Conservation (phyloP, 2,113 vertebrate species). For the Hoplias malabaricus region DNA sequence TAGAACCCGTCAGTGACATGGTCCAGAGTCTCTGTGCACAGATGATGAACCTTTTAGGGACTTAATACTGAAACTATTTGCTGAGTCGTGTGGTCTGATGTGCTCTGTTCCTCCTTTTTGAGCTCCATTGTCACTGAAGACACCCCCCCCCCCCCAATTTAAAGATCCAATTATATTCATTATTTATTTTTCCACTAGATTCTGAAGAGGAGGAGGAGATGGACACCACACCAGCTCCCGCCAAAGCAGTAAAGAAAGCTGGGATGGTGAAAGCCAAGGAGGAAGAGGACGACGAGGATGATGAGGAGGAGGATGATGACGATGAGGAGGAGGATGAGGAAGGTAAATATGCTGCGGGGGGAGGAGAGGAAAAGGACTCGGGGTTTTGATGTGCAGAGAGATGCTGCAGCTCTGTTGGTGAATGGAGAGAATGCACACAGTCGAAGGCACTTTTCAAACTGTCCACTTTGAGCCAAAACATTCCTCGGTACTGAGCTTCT, state of each 20-base stretch:
- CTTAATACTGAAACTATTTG: conserved; percentile 85
- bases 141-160: no score
- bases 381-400: no score
- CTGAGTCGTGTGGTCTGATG: conserved; percentile 76
- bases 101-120: background rate
- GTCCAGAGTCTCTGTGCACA: conserved; percentile 11
- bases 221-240: conserved; percentile 78
- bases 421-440: no score
- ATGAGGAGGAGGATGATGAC: conserved; percentile 72
- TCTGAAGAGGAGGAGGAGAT: conserved; percentile 90
- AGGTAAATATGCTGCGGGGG: no score
- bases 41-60: conserved; percentile 82
- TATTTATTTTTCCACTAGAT: conserved; percentile 68
- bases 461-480: no score
- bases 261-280: conserved; percentile 82
- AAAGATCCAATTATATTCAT: no score
- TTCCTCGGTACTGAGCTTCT: no score
- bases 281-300: conserved; percentile 78
- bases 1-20: background rate
- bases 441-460: no score
- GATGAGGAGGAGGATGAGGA: conserved; percentile 83
- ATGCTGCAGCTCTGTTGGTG: no score
- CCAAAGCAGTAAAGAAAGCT: conserved; percentile 79
- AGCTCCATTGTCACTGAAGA: background rate
- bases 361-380: no score